Conservation (phyloP, 2,888 invertebrate genomes). For the Criorhina ranunculi region DNA sequence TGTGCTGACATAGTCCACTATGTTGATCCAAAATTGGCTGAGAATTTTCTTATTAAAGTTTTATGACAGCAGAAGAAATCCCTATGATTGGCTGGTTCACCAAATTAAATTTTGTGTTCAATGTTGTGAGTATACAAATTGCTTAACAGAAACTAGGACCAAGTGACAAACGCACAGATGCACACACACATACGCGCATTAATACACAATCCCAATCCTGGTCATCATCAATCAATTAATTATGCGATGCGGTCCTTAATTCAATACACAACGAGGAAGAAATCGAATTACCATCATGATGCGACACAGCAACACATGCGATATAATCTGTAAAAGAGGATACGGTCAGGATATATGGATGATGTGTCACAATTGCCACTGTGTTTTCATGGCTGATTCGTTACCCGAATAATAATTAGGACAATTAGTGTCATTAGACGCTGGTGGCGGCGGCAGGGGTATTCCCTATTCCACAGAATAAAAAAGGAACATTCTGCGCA, state of each 20-base stretch:
- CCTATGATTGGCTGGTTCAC: constrained; percentile 67
- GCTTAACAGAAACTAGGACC: constrained; percentile 20
- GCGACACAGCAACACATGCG: constrained; percentile 52
- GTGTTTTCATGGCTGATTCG: constrained; percentile 62
- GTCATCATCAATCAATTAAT: constrained; percentile 73
- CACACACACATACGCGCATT: neutral
- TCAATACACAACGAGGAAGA: constrained; percentile 47
- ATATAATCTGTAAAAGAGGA: constrained; percentile 36
- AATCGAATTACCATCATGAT: constrained; percentile 56
- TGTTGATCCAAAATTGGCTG: constrained; percentile 56
- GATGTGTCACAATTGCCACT: constrained; percentile 40
- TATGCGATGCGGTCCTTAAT: constrained; percentile 65
- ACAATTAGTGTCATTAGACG: constrained; percentile 68
- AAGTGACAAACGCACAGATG: neutral
- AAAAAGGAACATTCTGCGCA: constrained; percentile 50
- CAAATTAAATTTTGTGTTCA: constrained; percentile 66
- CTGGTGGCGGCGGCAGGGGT: neutral
- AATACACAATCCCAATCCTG: constrained; percentile 51
- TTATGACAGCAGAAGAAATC: constrained; percentile 54
- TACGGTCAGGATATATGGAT: constrained; percentile 19
- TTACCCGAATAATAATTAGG: constrained; percentile 66
- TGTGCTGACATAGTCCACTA: constrained; percentile 56
- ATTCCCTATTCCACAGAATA: constrained; percentile 4
- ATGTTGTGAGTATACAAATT: constrained; percentile 46
- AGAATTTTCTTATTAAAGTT: constrained; percentile 74